phyloP scores from a whole-genome alignment of 2,113 vertebrate genomes.

The Quiscalus mexicanus region DNA sequence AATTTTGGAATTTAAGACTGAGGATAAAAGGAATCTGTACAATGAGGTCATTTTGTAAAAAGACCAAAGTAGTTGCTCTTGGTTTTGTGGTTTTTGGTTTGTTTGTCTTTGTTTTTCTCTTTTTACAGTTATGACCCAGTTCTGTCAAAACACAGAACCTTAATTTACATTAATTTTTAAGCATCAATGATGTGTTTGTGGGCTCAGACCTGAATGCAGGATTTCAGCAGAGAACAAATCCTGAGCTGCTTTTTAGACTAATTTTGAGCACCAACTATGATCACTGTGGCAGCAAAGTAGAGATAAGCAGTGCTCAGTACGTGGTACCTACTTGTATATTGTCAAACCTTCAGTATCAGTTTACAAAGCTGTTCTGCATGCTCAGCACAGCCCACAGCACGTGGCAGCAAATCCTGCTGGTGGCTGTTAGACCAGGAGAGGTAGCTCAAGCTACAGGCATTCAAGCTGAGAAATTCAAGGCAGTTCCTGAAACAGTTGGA shows the following conservation, averaged over 20 bases:
- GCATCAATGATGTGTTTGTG: background rate
- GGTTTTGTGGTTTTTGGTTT: background rate
- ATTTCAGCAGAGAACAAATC: background rate
- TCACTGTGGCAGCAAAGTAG: background rate
- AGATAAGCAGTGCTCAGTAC: fast-evolving
- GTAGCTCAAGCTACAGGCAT: background rate
- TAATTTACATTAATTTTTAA: background rate
- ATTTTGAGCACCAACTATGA: background rate
- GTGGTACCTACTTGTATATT: fast-evolving
- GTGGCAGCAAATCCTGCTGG: background rate
- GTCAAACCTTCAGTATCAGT: background rate
- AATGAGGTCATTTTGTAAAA: background rate
- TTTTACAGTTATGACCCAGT: background rate
- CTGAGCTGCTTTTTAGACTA: background rate
- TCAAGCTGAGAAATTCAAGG: background rate
- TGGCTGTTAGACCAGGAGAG: background rate
- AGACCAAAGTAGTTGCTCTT: background rate
- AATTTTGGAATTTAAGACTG: background rate
- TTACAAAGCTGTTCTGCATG: background rate
- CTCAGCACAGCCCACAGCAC: background rate
- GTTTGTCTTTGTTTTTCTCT: background rate
- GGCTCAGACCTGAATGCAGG: background rate
- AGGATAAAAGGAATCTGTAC: background rate
- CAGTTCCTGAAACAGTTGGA: background rate
- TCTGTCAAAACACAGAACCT: background rate